These are phyloP conservation scores for Stegodyphus dumicola DNA, from an alignment of 1,140 invertebrate genomes.

Conservation along the genomic window DNA sequence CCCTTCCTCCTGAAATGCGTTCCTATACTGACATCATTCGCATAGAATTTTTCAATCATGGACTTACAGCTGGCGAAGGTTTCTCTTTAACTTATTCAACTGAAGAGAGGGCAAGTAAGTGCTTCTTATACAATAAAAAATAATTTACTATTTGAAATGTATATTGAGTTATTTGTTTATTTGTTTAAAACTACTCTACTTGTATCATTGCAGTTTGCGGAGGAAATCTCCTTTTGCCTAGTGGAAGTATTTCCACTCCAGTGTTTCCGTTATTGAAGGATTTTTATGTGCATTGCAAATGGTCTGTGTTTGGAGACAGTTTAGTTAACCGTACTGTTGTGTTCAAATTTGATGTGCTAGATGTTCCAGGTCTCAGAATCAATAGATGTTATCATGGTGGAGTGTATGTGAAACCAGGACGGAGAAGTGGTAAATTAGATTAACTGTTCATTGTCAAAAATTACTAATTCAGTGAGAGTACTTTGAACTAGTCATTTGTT, in stretches of 20 bases:
- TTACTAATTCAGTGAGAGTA: no score
- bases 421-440: no score
- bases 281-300: slow-evolving; percentile 42
- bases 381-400: background rate
- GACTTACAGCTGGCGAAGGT: slow-evolving; percentile 45
- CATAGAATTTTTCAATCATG: background rate
- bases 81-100: slow-evolving; percentile 25
- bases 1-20: background rate
- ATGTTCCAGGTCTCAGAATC: slow-evolving; percentile 51
- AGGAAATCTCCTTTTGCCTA: slow-evolving; percentile 75
- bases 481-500: no score
- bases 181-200: no score
- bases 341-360: slow-evolving; percentile 45
- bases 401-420: no score
- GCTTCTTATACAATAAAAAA: no score
- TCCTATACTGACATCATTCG: background rate
- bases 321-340: slow-evolving; percentile 28
- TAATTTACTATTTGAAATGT: no score
- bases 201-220: slow-evolving; percentile 80
- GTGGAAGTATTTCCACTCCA: slow-evolving; percentile 29
- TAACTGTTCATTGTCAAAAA: no score
- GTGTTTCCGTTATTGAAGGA: background rate
- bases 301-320: background rate
- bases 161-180: no score
- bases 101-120: slow-evolving; percentile 57